Evolutionary conservation across 2,888 invertebrate genomes (phyloP).

Genomic region (Desoria tigrina): DNA sequence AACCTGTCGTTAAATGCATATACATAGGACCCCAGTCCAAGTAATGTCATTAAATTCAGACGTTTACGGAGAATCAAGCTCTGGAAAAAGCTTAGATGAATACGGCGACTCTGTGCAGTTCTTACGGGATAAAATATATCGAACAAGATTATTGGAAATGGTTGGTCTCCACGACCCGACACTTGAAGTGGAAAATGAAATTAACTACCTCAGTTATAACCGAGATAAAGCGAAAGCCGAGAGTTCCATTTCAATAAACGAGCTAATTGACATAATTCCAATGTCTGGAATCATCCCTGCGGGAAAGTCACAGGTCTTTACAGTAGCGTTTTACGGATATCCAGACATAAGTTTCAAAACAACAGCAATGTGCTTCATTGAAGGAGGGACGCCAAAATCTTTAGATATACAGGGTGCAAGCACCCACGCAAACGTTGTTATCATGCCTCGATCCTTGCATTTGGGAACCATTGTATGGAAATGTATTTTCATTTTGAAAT

Average conservation of each 20-base stretch:
- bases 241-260: conserved; percentile 20
- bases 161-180: conserved; percentile 34
- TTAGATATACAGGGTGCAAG: conserved; percentile 26
- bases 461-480: too few relatives aligned
- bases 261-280: conserved; percentile 42
- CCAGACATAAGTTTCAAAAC: conserved; percentile 41
- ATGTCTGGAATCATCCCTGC: conserved; percentile 42
- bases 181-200: conserved; percentile 33
- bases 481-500: too few relatives aligned
- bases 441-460: neutral
- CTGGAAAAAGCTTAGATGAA: neutral
- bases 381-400: conserved; percentile 38
- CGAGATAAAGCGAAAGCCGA: conserved; percentile 17
- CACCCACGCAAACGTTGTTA: neutral
- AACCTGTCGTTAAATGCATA: too few relatives aligned
- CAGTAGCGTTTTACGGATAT: conserved; percentile 40
- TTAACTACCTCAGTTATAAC: conserved; percentile 30
- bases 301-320: conserved; percentile 39
- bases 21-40: too few relatives aligned
- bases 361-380: conserved; percentile 32
- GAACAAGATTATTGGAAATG: conserved; percentile 32
- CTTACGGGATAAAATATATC: conserved; percentile 28
- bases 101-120: neutral
- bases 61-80: neutral
- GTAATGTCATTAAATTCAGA: too few relatives aligned